Conservation (phyloP, 2,113 vertebrate genomes). For the Chamaea fasciata region DNA sequence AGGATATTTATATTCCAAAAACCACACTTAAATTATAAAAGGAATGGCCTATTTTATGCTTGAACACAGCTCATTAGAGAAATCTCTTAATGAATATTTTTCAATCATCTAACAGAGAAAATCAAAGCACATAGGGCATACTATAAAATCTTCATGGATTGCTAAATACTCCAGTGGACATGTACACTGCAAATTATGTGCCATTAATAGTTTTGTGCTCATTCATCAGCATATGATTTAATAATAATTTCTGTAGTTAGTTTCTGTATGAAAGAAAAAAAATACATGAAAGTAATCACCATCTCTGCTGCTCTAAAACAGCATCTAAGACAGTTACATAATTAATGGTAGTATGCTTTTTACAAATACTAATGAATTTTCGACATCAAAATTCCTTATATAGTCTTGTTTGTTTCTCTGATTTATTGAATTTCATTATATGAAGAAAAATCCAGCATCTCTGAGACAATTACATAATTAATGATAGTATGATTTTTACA, state of each 20-base stretch:
- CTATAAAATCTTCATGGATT: background rate
- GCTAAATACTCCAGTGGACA: constrained; percentile 4
- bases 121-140: constrained; percentile 24
- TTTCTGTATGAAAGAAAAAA: background rate
- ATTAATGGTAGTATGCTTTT: background rate
- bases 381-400: background rate
- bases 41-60: constrained; percentile 52
- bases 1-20: constrained; percentile 42
- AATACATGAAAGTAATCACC: background rate
- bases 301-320: background rate
- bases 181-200: background rate
- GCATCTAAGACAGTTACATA: background rate
- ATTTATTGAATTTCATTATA: background rate
- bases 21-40: constrained; percentile 29
- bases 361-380: background rate
- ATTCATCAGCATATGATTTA: constrained; percentile 40
- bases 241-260: background rate
- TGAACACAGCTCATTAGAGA: constrained; percentile 48
- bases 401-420: background rate
- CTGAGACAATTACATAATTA: background rate
- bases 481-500: background rate
- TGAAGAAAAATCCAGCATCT: background rate
- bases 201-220: constrained; percentile 45
- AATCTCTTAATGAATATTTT: constrained; percentile 58
- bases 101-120: constrained; percentile 34